Conservation (phyloP, 2,888 invertebrate species). For the Agrotis exclamationis region DNA sequence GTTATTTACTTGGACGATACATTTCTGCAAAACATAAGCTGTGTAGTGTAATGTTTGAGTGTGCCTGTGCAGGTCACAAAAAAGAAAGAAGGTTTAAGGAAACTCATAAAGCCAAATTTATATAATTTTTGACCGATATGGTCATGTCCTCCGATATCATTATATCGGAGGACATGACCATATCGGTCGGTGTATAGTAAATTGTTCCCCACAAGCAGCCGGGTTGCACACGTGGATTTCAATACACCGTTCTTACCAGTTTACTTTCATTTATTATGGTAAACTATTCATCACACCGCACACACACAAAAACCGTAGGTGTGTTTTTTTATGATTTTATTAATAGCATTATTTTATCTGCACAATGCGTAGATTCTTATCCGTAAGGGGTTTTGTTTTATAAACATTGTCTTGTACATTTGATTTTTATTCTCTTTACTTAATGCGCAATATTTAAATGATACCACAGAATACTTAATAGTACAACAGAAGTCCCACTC, state of each 20-base stretch:
- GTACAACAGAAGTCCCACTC: too few species aligned
- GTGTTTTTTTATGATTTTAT: neutral
- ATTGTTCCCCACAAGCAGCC: conserved; percentile 4
- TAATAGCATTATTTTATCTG: neutral
- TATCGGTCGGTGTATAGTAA: neutral
- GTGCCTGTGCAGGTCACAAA: neutral
- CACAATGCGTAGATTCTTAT: conserved; percentile 27
- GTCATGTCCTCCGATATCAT: conserved; percentile 15
- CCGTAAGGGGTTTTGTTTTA: conserved; percentile 12
- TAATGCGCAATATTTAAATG: conserved; percentile 5
- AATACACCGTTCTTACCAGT: neutral
- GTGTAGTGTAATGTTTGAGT: neutral
- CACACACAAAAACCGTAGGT: neutral
- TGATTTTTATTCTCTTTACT: conserved; percentile 3
- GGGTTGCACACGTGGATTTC: conserved; percentile 10
- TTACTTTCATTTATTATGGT: neutral
- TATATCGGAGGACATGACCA: too few species aligned
- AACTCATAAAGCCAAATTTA: neutral
- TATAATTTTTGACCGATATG: conserved; percentile 8
- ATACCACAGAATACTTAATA: too few species aligned
- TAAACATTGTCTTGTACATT: conserved; percentile 9
- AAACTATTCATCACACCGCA: too few species aligned
- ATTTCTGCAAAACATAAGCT: neutral
- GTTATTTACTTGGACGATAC: neutral
- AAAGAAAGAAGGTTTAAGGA: neutral